Conservation (phyloP, 2,888 invertebrate species). For the Watsonalla cultraria region DNA sequence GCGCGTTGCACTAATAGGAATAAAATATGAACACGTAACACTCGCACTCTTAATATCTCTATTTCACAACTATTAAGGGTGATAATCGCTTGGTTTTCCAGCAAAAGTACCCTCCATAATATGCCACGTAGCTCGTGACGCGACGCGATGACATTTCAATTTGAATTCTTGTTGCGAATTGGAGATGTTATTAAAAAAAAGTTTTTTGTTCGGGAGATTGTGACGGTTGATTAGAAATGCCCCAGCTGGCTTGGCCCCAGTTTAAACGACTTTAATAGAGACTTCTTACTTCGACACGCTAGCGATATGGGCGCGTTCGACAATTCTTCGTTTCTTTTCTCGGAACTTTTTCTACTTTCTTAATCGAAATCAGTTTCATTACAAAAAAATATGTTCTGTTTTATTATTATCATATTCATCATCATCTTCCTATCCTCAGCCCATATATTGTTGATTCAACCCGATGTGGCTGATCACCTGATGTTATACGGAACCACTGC, state of each 20-base stretch:
- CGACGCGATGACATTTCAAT: constrained; percentile 72
- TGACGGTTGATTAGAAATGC: constrained; percentile 34
- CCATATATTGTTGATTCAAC: no score
- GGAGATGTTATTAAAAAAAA: constrained; percentile 55
- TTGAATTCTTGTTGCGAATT: constrained; percentile 64
- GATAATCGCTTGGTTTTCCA: constrained; percentile 17
- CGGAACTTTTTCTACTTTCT: background rate
- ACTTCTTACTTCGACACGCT: background rate
- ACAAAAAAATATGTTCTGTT: no score
- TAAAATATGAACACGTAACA: constrained; percentile 44
- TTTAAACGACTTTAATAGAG: background rate
- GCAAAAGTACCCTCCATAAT: constrained; percentile 46
- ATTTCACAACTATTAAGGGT: constrained; percentile 23
- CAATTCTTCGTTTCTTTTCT: background rate
- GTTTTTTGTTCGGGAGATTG: constrained; percentile 38
- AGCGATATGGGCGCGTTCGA: background rate
- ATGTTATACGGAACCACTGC: no score
- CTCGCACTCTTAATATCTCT: constrained; percentile 17
- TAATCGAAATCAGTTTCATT: no score
- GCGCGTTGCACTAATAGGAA: constrained; percentile 70
- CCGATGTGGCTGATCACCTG: no score
- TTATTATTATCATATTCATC: no score
- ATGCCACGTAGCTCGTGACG: constrained; percentile 51
- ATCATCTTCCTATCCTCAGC: no score
- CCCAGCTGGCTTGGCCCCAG: constrained; percentile 6